Conservation (phyloP, 2,888 invertebrate genomes). For the Hirtodrosophila cameraria region DNA sequence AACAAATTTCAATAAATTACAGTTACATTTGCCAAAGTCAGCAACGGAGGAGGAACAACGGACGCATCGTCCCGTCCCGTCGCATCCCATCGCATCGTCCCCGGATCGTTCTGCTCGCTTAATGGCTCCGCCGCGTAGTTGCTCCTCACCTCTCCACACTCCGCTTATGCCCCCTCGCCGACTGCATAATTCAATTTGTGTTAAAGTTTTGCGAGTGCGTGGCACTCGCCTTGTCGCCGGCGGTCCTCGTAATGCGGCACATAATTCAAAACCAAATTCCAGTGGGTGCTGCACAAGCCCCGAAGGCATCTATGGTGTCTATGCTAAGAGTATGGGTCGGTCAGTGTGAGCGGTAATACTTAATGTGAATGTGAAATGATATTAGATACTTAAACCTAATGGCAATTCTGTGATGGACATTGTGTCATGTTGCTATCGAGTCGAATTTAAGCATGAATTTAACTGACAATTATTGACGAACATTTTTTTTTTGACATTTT, state of each 20-base stretch:
- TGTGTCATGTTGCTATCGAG: background rate
- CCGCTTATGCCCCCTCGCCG: constrained; percentile 6
- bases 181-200: constrained; percentile 76
- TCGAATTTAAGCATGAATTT: no score
- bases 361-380: constrained; percentile 10
- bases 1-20: constrained; percentile 79
- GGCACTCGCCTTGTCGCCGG: constrained; percentile 45
- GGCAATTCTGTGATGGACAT: constrained; percentile 1
- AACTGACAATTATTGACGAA: no score
- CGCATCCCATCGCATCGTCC: constrained; percentile 5
- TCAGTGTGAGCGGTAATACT: constrained; percentile 5
- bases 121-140: constrained; percentile 41
- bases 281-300: constrained; percentile 8
- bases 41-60: constrained; percentile 30
- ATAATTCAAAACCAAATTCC: constrained; percentile 69
- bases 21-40: constrained; percentile 75
- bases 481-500: no score
- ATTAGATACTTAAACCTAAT: constrained; percentile 1
- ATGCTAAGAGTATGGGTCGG: constrained; percentile 1
- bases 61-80: background rate
- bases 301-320: background rate
- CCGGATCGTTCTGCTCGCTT: constrained; percentile 45
- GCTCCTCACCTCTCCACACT: background rate
- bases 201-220: constrained; percentile 70
- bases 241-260: constrained; percentile 65